These are phyloP conservation scores for Melolontha melolontha DNA, from an alignment of 2,888 invertebrate species.

Conservation along the genomic window DNA sequence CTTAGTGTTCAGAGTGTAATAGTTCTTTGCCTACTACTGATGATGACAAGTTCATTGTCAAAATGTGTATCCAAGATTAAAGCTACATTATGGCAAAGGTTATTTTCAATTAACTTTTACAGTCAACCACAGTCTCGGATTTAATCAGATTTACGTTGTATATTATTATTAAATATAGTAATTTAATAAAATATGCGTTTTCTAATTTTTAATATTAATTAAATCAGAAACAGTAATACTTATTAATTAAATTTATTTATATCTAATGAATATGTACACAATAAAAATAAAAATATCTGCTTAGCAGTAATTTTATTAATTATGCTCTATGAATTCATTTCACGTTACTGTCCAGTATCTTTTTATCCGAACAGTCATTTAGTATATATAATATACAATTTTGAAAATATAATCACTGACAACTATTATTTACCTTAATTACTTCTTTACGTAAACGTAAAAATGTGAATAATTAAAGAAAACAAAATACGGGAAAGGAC, in stretches of 20 bases:
- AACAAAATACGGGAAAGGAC: background rate
- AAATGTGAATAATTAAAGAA: conserved; percentile 12
- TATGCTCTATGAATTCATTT: conserved; percentile 44
- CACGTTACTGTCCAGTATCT: conserved; percentile 36
- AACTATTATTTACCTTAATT: conserved; percentile 40
- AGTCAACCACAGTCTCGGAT: too few species aligned
- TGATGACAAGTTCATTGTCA: too few species aligned
- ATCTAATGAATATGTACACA: conserved; percentile 65
- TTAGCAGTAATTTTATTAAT: conserved; percentile 58
- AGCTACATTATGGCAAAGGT: too few species aligned
- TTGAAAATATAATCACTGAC: conserved; percentile 38
- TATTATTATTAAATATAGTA: too few species aligned
- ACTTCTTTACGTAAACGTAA: conserved; percentile 44
- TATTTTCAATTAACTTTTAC: too few species aligned
- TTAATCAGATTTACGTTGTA: too few species aligned
- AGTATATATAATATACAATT: conserved; percentile 46
- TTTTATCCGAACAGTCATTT: conserved; percentile 29
- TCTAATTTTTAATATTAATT: conserved; percentile 6
- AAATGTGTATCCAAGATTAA: too few species aligned
- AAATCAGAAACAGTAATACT: conserved; percentile 31
- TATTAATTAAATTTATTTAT: conserved; percentile 60
- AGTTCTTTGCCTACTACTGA: too few species aligned
- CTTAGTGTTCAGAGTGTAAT: too few species aligned
- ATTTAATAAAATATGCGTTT: too few species aligned
- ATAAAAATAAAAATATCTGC: conserved; percentile 64